A percentile compares a stretch with the other conserved stretches of the same genome.
Evolutionary conservation across 2,797 vertebrate species (phyloP).

Genomic region (Eremophila alpestris): DNA sequence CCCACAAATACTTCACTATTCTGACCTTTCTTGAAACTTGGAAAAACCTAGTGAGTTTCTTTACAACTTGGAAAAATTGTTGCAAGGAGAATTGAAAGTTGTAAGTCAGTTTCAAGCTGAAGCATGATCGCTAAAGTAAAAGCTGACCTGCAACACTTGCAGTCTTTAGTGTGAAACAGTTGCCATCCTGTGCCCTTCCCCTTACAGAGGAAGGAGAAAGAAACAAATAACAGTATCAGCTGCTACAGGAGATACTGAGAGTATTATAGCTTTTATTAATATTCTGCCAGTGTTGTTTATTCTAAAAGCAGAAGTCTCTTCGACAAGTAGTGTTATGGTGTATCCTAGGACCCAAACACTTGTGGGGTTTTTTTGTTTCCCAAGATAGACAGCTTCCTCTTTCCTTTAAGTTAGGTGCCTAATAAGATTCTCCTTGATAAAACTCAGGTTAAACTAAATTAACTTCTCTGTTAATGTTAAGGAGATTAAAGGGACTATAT

Average conservation of each 20-base stretch:
- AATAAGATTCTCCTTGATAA: slow-evolving; percentile 40
- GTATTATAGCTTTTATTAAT: not conserved
- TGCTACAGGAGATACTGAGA: not conserved
- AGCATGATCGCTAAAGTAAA: rapidly evolving
- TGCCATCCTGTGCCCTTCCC: not conserved
- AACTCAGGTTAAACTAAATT: slow-evolving; percentile 56
- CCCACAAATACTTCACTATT: not conserved
- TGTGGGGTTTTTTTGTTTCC: not conserved
- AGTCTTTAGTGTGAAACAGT: not conserved
- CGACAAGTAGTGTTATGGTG: not conserved
- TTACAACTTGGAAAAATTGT: not conserved
- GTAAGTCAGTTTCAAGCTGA: not conserved
- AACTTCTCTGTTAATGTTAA: slow-evolving; percentile 35
- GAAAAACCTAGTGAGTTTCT: not conserved
- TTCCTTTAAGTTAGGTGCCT: not conserved
- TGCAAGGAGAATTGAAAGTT: not conserved
- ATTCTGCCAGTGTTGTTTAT: not conserved
- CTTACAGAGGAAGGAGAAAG: not conserved
- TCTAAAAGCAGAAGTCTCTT: not conserved
- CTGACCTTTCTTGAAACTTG: not conserved
- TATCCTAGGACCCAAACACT: not conserved
- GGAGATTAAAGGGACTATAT: slow-evolving; percentile 52
- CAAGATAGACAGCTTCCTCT: not conserved
- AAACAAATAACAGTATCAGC: not conserved
- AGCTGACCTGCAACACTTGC: not conserved